phyloP scores from a whole-genome alignment of 1,140 invertebrate genomes.

The Saccostrea glomerata region DNA sequence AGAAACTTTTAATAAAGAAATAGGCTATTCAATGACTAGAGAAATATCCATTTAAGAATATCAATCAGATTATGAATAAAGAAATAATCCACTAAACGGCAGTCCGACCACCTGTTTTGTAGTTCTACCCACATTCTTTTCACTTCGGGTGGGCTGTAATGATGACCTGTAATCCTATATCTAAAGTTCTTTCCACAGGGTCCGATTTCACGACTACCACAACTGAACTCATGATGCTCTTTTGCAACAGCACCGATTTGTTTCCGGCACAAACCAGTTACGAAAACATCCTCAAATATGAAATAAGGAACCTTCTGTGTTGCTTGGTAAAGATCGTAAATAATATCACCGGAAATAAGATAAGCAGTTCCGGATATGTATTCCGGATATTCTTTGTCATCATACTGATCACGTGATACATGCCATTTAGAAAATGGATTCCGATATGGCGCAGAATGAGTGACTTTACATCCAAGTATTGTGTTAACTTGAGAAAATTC shows the following conservation, averaged over 20 bases:
- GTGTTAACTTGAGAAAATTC: slow-evolving; percentile 36
- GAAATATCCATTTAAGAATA: background rate
- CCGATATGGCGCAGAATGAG: slow-evolving; percentile 53
- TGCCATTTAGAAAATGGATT: slow-evolving; percentile 76
- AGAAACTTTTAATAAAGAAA: too few relatives aligned
- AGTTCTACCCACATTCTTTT: background rate
- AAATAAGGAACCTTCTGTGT: slow-evolving; percentile 63
- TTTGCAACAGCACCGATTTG: slow-evolving; percentile 43
- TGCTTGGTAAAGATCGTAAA: slow-evolving; percentile 67
- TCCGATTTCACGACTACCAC: background rate
- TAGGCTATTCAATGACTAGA: background rate
- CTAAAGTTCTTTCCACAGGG: background rate
- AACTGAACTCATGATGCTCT: background rate
- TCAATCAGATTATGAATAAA: background rate
- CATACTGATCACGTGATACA: slow-evolving; percentile 69
- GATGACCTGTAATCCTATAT: background rate
- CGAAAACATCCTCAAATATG: slow-evolving; percentile 76
- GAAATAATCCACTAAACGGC: background rate
- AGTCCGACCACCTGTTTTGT: slow-evolving; percentile 4
- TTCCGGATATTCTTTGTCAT: slow-evolving; percentile 66
- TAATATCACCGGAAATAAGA: slow-evolving; percentile 69
- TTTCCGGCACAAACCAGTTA: slow-evolving; percentile 68
- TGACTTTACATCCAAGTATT: slow-evolving; percentile 49
- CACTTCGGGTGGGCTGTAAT: background rate
- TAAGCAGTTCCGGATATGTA: slow-evolving; percentile 76